These are phyloP conservation scores for Athalia cordata DNA, from an alignment of 2,888 invertebrate species.

Conservation along the genomic window DNA sequence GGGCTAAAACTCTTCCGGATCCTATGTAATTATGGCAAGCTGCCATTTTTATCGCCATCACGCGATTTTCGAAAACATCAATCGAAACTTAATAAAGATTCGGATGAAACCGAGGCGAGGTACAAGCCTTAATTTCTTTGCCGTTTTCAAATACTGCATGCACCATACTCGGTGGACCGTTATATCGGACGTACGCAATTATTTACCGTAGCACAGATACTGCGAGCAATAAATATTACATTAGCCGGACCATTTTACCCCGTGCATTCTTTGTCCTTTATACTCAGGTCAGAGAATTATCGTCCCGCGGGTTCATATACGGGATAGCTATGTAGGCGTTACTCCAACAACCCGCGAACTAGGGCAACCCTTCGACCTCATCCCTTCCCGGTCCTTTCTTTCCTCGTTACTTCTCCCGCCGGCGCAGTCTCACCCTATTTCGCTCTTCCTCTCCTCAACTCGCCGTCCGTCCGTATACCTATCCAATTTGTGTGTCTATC, in stretches of 20 bases:
- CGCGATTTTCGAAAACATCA: too few species aligned
- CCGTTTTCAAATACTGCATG: neutral
- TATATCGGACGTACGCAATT: constrained; percentile 7
- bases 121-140: neutral
- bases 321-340: neutral
- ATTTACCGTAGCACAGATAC: neutral
- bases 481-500: too few species aligned
- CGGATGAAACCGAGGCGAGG: neutral
- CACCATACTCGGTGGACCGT: neutral
- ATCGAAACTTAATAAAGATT: too few species aligned
- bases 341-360: constrained; percentile 1
- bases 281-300: neutral
- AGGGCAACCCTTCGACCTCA: neutral
- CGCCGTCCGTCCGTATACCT: too few species aligned
- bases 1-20: constrained; percentile 21
- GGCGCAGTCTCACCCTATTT: too few species aligned
- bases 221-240: constrained; percentile 14
- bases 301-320: neutral
- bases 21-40: neutral
- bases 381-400: neutral
- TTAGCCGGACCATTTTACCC: neutral
- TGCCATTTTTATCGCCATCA: neutral
- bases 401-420: neutral
- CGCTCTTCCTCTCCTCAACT: too few species aligned
- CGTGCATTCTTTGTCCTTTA: neutral